These are phyloP conservation scores for Andrena minutula DNA, from an alignment of 2,888 invertebrate genomes.

Conservation along the genomic window DNA sequence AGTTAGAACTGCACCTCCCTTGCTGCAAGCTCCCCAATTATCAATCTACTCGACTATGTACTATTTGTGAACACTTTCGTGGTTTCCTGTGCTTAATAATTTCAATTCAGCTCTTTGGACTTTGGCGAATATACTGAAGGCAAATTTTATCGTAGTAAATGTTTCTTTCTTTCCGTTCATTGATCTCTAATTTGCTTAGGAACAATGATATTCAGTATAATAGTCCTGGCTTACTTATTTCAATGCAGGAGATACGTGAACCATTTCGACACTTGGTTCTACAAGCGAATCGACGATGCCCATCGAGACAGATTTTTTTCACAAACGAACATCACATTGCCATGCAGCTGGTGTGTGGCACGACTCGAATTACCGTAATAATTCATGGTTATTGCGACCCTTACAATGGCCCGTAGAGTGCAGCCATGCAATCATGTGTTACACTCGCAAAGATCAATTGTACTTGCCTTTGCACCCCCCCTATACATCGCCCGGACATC, in stretches of 20 bases:
- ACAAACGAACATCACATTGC: conserved; percentile 2
- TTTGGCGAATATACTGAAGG: too few species aligned
- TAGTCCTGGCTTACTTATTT: neutral
- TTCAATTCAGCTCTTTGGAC: too few species aligned
- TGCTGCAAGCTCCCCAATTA: too few species aligned
- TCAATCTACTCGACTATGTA: too few species aligned
- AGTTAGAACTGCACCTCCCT: too few species aligned
- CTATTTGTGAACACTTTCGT: too few species aligned
- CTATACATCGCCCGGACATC: conserved; percentile 57
- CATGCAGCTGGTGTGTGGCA: conserved; percentile 17
- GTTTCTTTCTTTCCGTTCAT: too few species aligned
- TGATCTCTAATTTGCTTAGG: too few species aligned
- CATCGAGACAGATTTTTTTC: conserved; percentile 16
- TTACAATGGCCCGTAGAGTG: conserved; percentile 37
- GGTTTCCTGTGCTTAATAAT: too few species aligned
- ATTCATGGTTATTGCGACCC: conserved; percentile 54
- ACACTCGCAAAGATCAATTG: conserved; percentile 64
- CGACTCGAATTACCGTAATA: conserved; percentile 46
- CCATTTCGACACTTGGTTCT: neutral
- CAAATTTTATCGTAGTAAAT: too few species aligned
- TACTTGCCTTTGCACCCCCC: conserved; percentile 51
- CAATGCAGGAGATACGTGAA: neutral
- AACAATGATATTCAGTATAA: too few species aligned
- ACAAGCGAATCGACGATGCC: neutral
- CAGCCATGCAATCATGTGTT: conserved; percentile 57